Evolutionary conservation across 2,888 invertebrate genomes (phyloP).

Genomic region (Heliconius sara): DNA sequence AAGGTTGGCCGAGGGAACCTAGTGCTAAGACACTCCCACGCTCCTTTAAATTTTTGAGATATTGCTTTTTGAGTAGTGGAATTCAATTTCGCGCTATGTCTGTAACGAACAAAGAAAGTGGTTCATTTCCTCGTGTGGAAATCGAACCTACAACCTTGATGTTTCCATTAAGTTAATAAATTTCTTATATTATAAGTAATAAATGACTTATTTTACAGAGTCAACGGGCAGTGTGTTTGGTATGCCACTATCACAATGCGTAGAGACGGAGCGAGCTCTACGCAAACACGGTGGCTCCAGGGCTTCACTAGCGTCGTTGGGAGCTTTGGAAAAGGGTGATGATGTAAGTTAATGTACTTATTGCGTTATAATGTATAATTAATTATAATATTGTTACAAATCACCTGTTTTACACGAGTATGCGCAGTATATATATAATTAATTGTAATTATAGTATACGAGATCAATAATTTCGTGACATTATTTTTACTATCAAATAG

Average conservation of each 20-base stretch:
- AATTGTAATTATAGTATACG: too few species aligned
- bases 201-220: slow-evolving; percentile 56
- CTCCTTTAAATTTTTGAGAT: neutral
- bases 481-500: too few species aligned
- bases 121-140: neutral
- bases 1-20: too few species aligned
- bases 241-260: slow-evolving; percentile 91
- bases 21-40: too few species aligned
- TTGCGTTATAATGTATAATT: too few species aligned
- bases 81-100: neutral
- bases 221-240: slow-evolving; percentile 90
- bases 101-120: neutral
- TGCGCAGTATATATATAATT: too few species aligned
- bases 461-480: too few species aligned
- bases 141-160: neutral
- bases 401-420: too few species aligned
- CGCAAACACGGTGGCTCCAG: slow-evolving; percentile 85
- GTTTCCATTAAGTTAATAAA: neutral
- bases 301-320: slow-evolving; percentile 89
- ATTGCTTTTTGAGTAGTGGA: neutral
- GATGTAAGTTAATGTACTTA: slow-evolving; percentile 76
- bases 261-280: slow-evolving; percentile 89
- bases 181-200: neutral
- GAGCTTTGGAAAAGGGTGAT: slow-evolving; percentile 77
- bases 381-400: too few species aligned